Base-by-base conservation (phyloP, 2,113 vertebrate species). In the Tupaia tana region DNA sequence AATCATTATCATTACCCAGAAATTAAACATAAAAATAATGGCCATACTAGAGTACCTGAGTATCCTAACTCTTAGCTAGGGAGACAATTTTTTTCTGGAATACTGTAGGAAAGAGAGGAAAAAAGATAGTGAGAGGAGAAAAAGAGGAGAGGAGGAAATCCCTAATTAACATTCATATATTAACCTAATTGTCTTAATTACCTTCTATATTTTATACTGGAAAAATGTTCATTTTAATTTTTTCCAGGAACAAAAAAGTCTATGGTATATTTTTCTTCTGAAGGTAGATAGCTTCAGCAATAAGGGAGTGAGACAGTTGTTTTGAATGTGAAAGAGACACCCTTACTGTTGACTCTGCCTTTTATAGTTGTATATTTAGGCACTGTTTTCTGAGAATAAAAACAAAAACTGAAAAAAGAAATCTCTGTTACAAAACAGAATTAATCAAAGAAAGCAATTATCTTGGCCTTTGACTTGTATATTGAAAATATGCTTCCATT, bases 321-420 rank as follows among this genome's bases (percentile, higher is more conserved):
- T 78, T 18, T 73, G 27, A 82, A 67, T n/a, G 12, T 67, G 52
- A 80, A 67, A 92, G 61, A 63, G 61, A 70, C 20, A 27, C 27
- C 24, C 2, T 89, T 73, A 54, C 63, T 31, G 10, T 79, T 59
- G 71, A 22, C 13, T 94, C 18, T 56, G 52, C 12, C 67, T 86
- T 95, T 89, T 29, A n/a, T 59, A 22, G 29, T 69, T 84, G 29
- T 20, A 54, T 10, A 69, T 59, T 59, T 67, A 83, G 70, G 15
- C 22, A 91, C 56, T 66, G 2, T 91, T 82, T 90, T 52, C 14
- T 88, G 79, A 92, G 87, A 87, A 70, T 15, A 79, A 95, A 83
- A 89, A 56, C 84, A 90, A 94, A 61, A 91, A 70, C 52, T 11
- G 58, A 81, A 80, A 93, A 80, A 24, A 61, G 31, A 80, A 89